Percentiles rank a stretch among this genome's conserved stretches.
phyloP scores from a whole-genome alignment of 1,140 invertebrate genomes.

The Pemphigus obesinymphae region DNA sequence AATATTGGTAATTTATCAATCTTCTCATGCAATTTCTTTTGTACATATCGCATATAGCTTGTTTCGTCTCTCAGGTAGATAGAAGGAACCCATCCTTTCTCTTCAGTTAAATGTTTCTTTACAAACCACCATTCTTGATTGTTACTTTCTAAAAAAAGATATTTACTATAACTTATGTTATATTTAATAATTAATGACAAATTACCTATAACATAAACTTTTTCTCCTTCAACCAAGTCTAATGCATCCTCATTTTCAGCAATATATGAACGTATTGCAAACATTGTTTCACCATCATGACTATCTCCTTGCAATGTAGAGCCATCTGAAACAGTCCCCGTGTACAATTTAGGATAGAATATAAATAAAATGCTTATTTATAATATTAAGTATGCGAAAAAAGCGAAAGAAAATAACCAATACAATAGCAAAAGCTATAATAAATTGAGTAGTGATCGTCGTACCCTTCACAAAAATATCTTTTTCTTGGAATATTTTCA shows the following conservation, averaged over 20 bases:
- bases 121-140: conserved; percentile 89
- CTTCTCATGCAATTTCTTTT: conserved; percentile 83
- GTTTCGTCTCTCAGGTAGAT: conserved; percentile 77
- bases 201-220: conserved; percentile 75
- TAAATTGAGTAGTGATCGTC: not conserved
- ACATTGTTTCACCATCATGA: conserved; percentile 68
- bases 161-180: conserved; percentile 18
- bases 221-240: conserved; percentile 84
- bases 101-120: conserved; percentile 79
- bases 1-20: conserved; percentile 86
- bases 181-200: conserved; percentile 17
- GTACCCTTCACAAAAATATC: not conserved
- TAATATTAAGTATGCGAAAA: not conserved
- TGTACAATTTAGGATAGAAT: not conserved
- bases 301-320: not conserved
- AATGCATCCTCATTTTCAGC: conserved; percentile 84
- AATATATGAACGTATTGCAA: conserved; percentile 76
- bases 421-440: conserved; percentile 11
- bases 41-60: conserved; percentile 75
- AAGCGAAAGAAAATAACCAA: not conserved
- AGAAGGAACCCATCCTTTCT: conserved; percentile 88
- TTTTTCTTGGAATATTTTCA: conserved; percentile 35
- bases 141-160: conserved; percentile 58
- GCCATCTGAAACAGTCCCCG: not conserved
- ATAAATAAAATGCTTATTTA: not conserved